Evolutionary conservation across 2,797 vertebrate species (phyloP).

Genomic region (Characodon lateralis): DNA sequence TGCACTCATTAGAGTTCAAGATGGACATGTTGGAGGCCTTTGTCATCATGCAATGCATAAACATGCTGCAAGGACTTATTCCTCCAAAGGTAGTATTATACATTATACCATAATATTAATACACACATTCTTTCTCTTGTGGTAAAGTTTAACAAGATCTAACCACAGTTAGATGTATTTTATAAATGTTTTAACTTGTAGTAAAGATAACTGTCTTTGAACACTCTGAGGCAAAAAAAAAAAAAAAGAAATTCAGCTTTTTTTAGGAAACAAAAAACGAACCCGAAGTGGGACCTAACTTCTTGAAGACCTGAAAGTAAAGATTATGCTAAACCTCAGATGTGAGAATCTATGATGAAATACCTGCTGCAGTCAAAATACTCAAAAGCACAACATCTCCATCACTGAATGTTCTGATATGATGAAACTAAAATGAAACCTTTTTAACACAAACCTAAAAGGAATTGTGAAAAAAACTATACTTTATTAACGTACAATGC

Average conservation of each 20-base stretch:
- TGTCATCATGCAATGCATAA: slow-evolving; percentile 91
- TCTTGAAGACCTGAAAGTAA: background rate
- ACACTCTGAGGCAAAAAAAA: background rate
- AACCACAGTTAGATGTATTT: background rate
- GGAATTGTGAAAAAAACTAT: background rate
- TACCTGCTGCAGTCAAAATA: background rate
- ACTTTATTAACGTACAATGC: background rate
- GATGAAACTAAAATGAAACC: background rate
- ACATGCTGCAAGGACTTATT: slow-evolving; percentile 93
- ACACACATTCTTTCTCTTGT: background rate
- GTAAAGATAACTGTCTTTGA: background rate
- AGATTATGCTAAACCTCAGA: slow-evolving; percentile 4
- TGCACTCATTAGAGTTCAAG: slow-evolving; percentile 88
- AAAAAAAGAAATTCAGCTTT: background rate
- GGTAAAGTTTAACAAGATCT: background rate
- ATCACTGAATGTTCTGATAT: background rate
- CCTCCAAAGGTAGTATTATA: slow-evolving; percentile 82
- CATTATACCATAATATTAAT: background rate
- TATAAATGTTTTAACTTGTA: background rate
- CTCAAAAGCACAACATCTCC: background rate
- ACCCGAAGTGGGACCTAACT: too few species aligned
- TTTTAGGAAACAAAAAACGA: background rate
- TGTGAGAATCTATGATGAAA: background rate
- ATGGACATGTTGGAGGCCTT: slow-evolving; percentile 93
- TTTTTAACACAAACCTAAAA: background rate